Percentiles rank a stretch among this genome's conserved stretches.
These are phyloP conservation scores for Phrynocephalus guinanensis DNA, from an alignment of 2,797 vertebrate species.

Conservation along the genomic window DNA sequence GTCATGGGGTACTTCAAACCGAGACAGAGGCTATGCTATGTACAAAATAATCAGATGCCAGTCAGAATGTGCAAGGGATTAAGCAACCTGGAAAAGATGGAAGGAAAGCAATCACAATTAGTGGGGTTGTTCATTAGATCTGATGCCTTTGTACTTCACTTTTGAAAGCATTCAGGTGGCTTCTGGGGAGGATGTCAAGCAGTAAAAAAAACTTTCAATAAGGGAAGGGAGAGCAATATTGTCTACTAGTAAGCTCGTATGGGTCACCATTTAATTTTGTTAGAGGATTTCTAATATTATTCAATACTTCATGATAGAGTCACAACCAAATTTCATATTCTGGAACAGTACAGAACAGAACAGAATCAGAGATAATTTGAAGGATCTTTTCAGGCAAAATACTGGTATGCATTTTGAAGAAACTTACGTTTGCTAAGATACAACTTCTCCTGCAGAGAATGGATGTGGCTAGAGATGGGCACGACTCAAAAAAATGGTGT, in stretches of 20 bases:
- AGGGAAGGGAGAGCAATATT: too few species aligned
- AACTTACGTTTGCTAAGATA: not conserved
- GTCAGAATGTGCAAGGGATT: not conserved
- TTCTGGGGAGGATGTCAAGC: too few species aligned
- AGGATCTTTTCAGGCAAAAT: too few species aligned
- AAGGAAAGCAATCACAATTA: not conserved
- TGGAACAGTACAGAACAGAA: too few species aligned
- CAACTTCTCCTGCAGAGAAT: not conserved
- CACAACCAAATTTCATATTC: not conserved
- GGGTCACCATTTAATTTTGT: not conserved
- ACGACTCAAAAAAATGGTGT: too few species aligned
- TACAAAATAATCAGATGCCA: not conserved
- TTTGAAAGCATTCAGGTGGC: too few species aligned
- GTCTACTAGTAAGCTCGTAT: not conserved
- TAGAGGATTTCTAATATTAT: not conserved
- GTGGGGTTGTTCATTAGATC: not conserved
- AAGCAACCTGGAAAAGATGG: not conserved
- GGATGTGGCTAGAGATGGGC: not conserved
- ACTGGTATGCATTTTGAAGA: too few species aligned
- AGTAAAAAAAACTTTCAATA: not conserved
- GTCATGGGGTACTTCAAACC: too few species aligned
- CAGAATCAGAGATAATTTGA: too few species aligned
- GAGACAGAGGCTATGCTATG: not conserved
- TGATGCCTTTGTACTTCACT: not conserved
- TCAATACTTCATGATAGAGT: not conserved